phyloP scores from a whole-genome alignment of 2,113 vertebrate genomes.

The Phylloscopus trochilus region DNA sequence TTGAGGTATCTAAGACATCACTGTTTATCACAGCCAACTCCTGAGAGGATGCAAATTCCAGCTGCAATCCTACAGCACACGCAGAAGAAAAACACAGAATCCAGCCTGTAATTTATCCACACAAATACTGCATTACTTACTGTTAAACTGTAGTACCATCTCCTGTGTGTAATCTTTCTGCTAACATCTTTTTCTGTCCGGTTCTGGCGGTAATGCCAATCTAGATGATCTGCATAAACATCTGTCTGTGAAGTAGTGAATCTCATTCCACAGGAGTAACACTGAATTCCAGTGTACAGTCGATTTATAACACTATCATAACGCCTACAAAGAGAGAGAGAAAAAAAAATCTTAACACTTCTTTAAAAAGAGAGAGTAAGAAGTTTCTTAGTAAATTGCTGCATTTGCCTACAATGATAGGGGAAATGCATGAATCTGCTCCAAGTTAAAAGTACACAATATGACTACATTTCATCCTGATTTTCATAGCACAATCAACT shows the following conservation, averaged over 20 bases:
- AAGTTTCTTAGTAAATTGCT: neutral
- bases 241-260: constrained; percentile 95
- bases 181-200: constrained; percentile 93
- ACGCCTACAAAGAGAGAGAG: constrained; percentile 73
- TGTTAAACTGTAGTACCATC: constrained; percentile 95
- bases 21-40: neutral
- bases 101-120: too few species aligned
- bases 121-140: constrained; percentile 69
- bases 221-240: constrained; percentile 95
- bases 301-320: constrained; percentile 90
- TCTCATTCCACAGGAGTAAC: constrained; percentile 96
- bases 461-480: neutral
- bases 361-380: neutral
- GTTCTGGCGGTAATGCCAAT: constrained; percentile 99
- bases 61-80: neutral
- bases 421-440: neutral
- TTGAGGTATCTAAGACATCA: neutral
- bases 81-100: neutral
- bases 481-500: neutral
- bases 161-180: constrained; percentile 92
- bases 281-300: constrained; percentile 97
- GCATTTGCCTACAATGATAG: neutral
- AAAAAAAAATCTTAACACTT: neutral
- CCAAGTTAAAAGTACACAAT: neutral
- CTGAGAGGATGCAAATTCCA: neutral